phyloP scores from a whole-genome alignment of 2,113 vertebrate genomes.

The Sphyrna mokarran region DNA sequence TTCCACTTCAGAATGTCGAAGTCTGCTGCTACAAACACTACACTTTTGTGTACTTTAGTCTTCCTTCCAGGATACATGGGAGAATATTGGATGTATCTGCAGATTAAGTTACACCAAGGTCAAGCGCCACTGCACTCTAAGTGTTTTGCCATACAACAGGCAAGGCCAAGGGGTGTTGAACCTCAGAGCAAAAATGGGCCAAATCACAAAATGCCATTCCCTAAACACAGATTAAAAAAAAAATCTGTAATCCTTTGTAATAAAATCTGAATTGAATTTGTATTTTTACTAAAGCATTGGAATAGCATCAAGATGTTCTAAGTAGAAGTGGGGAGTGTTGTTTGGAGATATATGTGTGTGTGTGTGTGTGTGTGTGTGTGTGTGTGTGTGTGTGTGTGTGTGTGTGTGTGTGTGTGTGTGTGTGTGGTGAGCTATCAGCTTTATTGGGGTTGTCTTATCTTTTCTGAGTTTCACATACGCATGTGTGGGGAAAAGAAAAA shows the following conservation, averaged over 20 bases:
- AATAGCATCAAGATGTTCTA: not conserved
- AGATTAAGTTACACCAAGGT: not conserved
- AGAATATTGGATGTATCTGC: slow-evolving; percentile 11
- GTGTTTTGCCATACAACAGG: not conserved
- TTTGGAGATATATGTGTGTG: too few species aligned
- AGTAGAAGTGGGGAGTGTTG: too few species aligned
- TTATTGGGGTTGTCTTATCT: not conserved
- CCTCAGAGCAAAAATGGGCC: not conserved
- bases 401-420: too few species aligned
- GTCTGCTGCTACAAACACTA: not conserved
- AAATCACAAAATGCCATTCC: not conserved
- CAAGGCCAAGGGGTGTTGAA: not conserved
- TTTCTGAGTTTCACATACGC: not conserved
- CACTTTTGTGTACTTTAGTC: not conserved
- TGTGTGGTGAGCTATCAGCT: not conserved
- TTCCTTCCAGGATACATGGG: not conserved
- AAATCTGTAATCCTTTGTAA: not conserved
- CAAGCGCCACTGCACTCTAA: not conserved
- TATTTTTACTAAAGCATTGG: not conserved
- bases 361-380: too few species aligned
- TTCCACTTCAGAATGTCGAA: not conserved
- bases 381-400: too few species aligned
- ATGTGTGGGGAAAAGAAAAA: not conserved
- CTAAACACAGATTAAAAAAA: not conserved
- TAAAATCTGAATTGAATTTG: not conserved